Percentiles rank a stretch among this genome's conserved stretches.
These are phyloP conservation scores for Fundulus diaphanus DNA, from an alignment of 2,797 vertebrate species.

Conservation along the genomic window DNA sequence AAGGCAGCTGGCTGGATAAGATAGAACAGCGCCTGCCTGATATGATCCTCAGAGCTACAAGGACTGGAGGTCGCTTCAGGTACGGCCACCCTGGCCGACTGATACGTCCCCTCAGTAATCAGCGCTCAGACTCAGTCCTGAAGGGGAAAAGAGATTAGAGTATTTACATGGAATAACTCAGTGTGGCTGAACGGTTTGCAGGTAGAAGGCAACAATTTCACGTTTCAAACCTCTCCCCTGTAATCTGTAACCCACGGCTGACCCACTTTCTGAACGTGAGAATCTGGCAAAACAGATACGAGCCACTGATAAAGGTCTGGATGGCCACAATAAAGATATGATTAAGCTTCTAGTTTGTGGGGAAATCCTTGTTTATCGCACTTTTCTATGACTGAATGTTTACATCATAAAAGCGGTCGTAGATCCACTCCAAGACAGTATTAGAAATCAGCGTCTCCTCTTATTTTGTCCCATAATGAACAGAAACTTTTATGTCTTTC, in stretches of 20 bases:
- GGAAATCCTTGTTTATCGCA: not conserved
- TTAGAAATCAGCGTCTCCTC: not conserved
- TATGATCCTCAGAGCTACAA: slow-evolving; percentile 64
- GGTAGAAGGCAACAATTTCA: slow-evolving; percentile 14
- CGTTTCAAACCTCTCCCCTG: slow-evolving; percentile 25
- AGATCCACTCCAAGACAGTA: not conserved
- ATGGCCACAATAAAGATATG: slow-evolving; percentile 27
- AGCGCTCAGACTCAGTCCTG: slow-evolving; percentile 44
- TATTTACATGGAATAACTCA: slow-evolving; percentile 27
- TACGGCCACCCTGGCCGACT: slow-evolving; percentile 56
- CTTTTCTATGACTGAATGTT: not conserved
- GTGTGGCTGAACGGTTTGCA: slow-evolving; percentile 15
- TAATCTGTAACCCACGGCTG: slow-evolving; percentile 54
- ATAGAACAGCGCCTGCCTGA: slow-evolving; percentile 68
- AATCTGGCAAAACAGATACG: slow-evolving; percentile 40
- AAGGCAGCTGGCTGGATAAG: slow-evolving; percentile 74
- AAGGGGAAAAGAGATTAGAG: slow-evolving; percentile 40
- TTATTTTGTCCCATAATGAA: not conserved
- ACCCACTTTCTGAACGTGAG: slow-evolving; percentile 50
- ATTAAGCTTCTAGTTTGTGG: not conserved
- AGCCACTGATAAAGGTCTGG: slow-evolving; percentile 44
- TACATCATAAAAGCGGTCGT: not conserved
- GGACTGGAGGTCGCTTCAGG: slow-evolving; percentile 32
- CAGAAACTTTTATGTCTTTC: not conserved
- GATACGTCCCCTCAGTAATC: slow-evolving; percentile 50